A percentile compares a stretch with the other conserved stretches of the same genome.
phyloP scores from a whole-genome alignment of 2,888 invertebrate species.

The Rhimphoctona megacephalus region DNA sequence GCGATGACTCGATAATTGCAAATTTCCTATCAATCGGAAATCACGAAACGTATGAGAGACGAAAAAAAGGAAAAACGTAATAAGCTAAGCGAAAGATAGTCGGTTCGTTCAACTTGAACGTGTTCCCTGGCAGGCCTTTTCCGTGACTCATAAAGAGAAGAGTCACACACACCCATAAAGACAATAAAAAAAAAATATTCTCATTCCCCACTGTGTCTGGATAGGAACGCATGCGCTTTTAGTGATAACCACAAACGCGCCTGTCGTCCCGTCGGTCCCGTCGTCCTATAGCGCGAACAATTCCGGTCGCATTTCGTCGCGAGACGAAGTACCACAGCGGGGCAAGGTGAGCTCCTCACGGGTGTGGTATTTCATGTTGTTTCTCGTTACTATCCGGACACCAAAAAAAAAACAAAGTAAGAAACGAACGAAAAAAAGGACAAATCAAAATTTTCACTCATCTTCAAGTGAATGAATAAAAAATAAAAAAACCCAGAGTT shows the following conservation, averaged over 20 bases:
- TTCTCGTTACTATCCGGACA: slow-evolving; percentile 66
- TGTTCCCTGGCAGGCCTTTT: slow-evolving; percentile 6
- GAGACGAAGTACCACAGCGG: slow-evolving; percentile 65
- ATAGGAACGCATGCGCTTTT: slow-evolving; percentile 77
- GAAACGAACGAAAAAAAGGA: slow-evolving; percentile 20
- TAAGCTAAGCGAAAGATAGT: slow-evolving; percentile 7
- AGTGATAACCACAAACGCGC: slow-evolving; percentile 71
- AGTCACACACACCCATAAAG: slow-evolving; percentile 1
- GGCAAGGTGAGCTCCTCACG: slow-evolving; percentile 72
- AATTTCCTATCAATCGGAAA: slow-evolving; percentile 15
- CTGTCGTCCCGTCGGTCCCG: slow-evolving; percentile 68
- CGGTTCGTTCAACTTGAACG: slow-evolving; percentile 60
- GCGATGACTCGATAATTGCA: not conserved
- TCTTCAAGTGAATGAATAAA: not conserved
- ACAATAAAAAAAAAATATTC: not conserved
- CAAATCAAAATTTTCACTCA: not conserved
- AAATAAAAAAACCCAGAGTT: not conserved
- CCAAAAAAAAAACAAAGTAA: slow-evolving; percentile 40
- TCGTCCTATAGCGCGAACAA: slow-evolving; percentile 47
- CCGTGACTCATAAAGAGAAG: slow-evolving; percentile 51
- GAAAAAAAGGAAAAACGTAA: slow-evolving; percentile 21
- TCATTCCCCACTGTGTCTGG: slow-evolving; percentile 10
- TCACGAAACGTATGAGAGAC: slow-evolving; percentile 5
- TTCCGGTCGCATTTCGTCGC: slow-evolving; percentile 69
- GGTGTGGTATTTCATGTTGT: slow-evolving; percentile 79